Evolutionary conservation across 2,888 invertebrate species (phyloP), one percentile per base, ranked within the genome.

Genomic region (Aleiodes testaceus): DNA sequence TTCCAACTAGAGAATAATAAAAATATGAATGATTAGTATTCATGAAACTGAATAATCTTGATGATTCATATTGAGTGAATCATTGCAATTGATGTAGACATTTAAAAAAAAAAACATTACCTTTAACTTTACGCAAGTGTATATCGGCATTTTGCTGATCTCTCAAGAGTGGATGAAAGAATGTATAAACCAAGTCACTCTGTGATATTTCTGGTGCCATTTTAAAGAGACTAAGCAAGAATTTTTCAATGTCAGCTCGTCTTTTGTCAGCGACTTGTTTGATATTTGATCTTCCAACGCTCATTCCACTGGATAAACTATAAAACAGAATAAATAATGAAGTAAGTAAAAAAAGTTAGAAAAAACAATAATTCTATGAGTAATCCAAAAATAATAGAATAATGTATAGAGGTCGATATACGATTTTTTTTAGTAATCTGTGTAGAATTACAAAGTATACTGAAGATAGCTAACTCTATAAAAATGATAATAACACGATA

Each of bases 121-220:
- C 95, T 92, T 91, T 93, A 45, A 92, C 91, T 90, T 94, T 95
- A 74, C 91, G 91, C 79, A 93, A 90, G 87, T 93, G 93, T 74
- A 95, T 93, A 79, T 94, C 94, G 11, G 94, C 93, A 82, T 95
- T 95, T 86, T 97, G 96, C 88, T 98, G 97, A 88, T 99, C 99
- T 75, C 98, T 89, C 74, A 98, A 88, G 75, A 99, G 88, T 1
- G 98, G 97, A 89, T 99, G 99, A 90, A 99, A 99, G 90, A 99
- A 99, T 0, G 99, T 99, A 87, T 99, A 99, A 0, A 99, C 97
- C 68, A 99, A 90, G 88, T 98, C 97, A 6, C 94, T 95, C 89
- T 99, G 98, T 0, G 97, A 94, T 79, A 99, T 97, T 89, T 99
- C 98, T 78, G 96, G 94, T 0, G 97, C 94, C 83, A 97, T 92